Percentiles rank a stretch among this genome's conserved stretches.
phyloP scores from a whole-genome alignment of 2,888 invertebrate genomes.

The Leucoptera coffeella region DNA sequence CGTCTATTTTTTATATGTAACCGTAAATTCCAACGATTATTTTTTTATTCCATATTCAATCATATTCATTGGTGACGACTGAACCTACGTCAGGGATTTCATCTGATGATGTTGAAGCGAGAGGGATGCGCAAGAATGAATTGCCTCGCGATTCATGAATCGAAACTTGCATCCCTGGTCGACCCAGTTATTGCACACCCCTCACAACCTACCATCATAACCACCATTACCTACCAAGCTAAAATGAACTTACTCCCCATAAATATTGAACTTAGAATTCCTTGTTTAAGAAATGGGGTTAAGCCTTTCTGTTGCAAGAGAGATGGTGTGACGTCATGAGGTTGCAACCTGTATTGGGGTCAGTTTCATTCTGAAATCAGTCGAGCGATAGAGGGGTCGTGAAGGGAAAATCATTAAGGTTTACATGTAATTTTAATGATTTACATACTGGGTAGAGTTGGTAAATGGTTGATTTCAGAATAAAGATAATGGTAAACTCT shows the following conservation, averaged over 20 bases:
- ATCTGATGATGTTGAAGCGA: background rate
- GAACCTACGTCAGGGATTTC: no score
- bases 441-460: background rate
- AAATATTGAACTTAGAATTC: background rate
- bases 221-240: slow-evolving; percentile 4
- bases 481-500: no score
- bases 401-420: slow-evolving; percentile 7
- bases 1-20: no score
- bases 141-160: slow-evolving; percentile 45
- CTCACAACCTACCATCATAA: slow-evolving; percentile 13
- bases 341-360: slow-evolving; percentile 44
- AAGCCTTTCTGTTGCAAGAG: slow-evolving; percentile 14
- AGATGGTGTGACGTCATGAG: slow-evolving; percentile 51
- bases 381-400: slow-evolving; percentile 17
- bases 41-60: no score
- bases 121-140: slow-evolving; percentile 30
- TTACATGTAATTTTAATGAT: background rate
- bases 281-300: slow-evolving; percentile 5
- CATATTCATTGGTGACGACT: no score
- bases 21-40: no score
- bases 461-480: no score
- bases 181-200: slow-evolving; percentile 59
- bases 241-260: background rate
- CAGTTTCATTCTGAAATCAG: slow-evolving; percentile 63
- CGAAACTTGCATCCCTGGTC: slow-evolving; percentile 59